Evolutionary conservation across 1,140 invertebrate species (phyloP).

Genomic region (Cotesia typhae): DNA sequence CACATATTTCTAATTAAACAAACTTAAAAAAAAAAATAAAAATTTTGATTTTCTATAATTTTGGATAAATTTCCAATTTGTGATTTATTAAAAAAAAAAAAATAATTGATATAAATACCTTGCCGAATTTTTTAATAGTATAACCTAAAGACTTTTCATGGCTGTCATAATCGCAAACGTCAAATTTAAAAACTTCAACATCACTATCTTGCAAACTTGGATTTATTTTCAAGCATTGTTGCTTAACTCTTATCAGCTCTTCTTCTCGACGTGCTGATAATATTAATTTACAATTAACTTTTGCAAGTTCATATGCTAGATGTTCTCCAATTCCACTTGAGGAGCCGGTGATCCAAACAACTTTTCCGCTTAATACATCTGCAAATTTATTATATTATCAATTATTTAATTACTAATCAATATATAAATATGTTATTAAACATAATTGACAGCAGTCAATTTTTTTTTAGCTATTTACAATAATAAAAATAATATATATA

Average conservation of each 20-base stretch:
- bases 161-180: slow-evolving; percentile 71
- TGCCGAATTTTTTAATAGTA: slow-evolving; percentile 78
- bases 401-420: no score
- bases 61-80: no score
- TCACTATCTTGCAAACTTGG: slow-evolving; percentile 69
- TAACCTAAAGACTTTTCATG: slow-evolving; percentile 73
- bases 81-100: not conserved
- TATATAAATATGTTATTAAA: not conserved
- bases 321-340: slow-evolving; percentile 89
- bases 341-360: slow-evolving; percentile 90
- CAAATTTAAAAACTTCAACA: slow-evolving; percentile 77
- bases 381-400: slow-evolving; percentile 13
- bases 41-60: no score
- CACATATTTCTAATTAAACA: no score
- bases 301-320: slow-evolving; percentile 77
- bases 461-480: not conserved
- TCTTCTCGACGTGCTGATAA: slow-evolving; percentile 77
- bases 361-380: slow-evolving; percentile 75
- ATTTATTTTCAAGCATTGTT: slow-evolving; percentile 71
- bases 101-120: slow-evolving; percentile 59
- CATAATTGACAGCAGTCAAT: slow-evolving; percentile 14
- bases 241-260: slow-evolving; percentile 81
- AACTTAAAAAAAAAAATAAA: no score
- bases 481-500: no score
- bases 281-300: slow-evolving; percentile 75